Percentiles rank a stretch among this genome's conserved stretches.
phyloP scores from a whole-genome alignment of 2,888 invertebrate genomes.

The Metallyticus violacea region DNA sequence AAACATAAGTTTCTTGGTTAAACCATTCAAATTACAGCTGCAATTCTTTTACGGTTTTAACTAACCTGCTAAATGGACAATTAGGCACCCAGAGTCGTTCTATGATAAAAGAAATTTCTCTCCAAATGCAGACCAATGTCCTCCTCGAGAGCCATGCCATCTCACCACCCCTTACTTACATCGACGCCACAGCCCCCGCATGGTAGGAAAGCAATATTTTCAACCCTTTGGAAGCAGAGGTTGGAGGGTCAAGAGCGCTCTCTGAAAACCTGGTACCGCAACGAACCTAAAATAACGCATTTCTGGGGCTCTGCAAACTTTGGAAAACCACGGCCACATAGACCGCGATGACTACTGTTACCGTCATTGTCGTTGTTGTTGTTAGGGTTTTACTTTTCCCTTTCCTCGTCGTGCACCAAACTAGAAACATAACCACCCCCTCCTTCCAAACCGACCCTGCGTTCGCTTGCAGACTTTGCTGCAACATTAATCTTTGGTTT shows the following conservation, averaged over 20 bases:
- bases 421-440: no score
- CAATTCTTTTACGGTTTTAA: neutral
- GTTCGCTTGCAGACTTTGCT: neutral
- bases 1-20: no score
- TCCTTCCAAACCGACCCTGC: no score
- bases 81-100: neutral
- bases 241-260: neutral
- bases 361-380: neutral
- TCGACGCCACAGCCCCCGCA: neutral
- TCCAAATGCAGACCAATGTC: neutral
- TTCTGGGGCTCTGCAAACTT: neutral
- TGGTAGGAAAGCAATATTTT: conserved; percentile 1
- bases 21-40: neutral
- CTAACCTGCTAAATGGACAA: neutral
- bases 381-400: no score
- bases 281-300: conserved; percentile 13
- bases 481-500: conserved; percentile 16
- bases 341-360: neutral
- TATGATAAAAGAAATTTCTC: neutral
- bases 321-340: neutral
- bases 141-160: neutral
- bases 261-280: conserved; percentile 12
- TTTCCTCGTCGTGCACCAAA: neutral
- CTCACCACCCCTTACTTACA: neutral
- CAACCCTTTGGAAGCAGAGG: neutral